A percentile compares a stretch with the other conserved stretches of the same genome.
Conservation (phyloP, 2,888 invertebrate genomes). For the Microctonus brassicae region DNA sequence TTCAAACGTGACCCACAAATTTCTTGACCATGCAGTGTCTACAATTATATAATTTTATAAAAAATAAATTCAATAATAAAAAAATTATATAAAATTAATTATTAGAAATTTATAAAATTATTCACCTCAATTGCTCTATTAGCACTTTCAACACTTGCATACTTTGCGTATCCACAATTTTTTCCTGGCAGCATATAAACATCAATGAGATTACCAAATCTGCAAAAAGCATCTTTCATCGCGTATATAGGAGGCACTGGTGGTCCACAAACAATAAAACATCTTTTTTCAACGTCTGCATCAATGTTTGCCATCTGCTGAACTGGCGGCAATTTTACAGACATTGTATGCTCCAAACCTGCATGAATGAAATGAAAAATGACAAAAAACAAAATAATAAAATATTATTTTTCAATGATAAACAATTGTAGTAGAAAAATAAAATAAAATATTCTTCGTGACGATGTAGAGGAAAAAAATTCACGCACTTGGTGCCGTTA, state of each 20-base stretch:
- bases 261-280: constrained; percentile 67
- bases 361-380: constrained; percentile 37
- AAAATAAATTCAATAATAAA: not conserved
- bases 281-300: constrained; percentile 76
- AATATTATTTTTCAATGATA: not conserved
- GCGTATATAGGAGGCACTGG: constrained; percentile 81
- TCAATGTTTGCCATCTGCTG: constrained; percentile 80
- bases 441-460: not conserved
- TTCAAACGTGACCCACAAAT: constrained; percentile 88
- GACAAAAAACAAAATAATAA: not conserved
- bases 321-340: constrained; percentile 79
- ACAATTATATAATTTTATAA: constrained; percentile 1
- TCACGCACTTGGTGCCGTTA: constrained; percentile 64
- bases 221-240: constrained; percentile 88
- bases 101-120: too few species aligned
- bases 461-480: not conserved
- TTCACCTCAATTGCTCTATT: constrained; percentile 79
- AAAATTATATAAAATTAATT: not conserved
- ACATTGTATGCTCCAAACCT: constrained; percentile 64
- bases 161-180: constrained; percentile 94
- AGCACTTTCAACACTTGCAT: constrained; percentile 81
- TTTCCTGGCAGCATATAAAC: constrained; percentile 90
- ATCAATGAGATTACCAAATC: constrained; percentile 91
- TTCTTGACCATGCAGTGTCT: constrained; percentile 86
- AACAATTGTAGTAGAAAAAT: not conserved